A percentile compares a stretch with the other conserved stretches of the same genome.
Evolutionary conservation across 2,797 vertebrate genomes (phyloP).

Genomic region (Spheniscus humboldti): DNA sequence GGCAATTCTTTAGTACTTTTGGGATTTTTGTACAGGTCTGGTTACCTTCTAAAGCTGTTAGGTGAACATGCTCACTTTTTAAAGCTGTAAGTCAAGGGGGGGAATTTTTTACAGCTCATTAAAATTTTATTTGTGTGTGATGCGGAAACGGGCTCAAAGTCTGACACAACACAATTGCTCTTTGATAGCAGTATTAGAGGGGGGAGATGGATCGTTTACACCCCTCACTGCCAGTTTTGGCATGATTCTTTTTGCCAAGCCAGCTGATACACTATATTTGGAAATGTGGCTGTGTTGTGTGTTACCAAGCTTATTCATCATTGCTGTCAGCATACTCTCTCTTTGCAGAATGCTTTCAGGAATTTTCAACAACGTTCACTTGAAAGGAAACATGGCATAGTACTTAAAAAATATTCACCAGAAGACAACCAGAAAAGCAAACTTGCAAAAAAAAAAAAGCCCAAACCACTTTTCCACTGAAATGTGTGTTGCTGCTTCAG

Average conservation of each 20-base stretch:
- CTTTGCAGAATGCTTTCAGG: constrained; percentile 30
- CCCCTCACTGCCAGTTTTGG: background rate
- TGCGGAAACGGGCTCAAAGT: background rate
- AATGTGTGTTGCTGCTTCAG: background rate
- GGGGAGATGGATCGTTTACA: background rate
- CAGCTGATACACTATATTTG: constrained; percentile 56
- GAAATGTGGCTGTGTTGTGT: constrained; percentile 26
- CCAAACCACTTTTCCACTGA: background rate
- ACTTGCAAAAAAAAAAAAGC: background rate
- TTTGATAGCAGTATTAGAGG: background rate
- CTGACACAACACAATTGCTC: background rate
- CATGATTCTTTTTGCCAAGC: background rate
- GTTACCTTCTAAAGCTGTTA: background rate
- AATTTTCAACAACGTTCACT: background rate
- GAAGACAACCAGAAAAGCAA: background rate
- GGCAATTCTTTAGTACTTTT: background rate
- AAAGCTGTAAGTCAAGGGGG: background rate
- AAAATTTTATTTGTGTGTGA: background rate
- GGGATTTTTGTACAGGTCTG: background rate
- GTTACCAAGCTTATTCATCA: constrained; percentile 23
- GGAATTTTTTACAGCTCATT: background rate
- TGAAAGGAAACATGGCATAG: background rate
- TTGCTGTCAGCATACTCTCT: background rate
- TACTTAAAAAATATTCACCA: background rate
- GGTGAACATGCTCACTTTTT: background rate